Conservation (phyloP, 2,797 vertebrate species). For the Pangasius djambal region DNA sequence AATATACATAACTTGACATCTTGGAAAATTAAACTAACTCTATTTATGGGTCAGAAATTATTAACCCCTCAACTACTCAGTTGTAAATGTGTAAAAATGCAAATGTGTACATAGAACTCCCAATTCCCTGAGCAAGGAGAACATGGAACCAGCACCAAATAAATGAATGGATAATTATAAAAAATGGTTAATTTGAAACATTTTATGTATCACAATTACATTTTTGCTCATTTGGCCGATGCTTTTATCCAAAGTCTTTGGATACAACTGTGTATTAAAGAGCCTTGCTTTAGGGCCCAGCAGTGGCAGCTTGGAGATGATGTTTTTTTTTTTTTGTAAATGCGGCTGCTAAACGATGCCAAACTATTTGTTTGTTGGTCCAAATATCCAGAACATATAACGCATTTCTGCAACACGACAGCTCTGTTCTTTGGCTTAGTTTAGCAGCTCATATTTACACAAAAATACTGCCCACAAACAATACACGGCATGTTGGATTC, state of each 20-base stretch:
- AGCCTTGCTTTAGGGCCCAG: neutral
- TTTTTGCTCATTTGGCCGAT: neutral
- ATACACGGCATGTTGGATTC: neutral
- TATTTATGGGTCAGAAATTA: neutral
- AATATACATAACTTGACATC: neutral
- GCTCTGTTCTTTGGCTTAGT: neutral
- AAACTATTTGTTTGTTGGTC: neutral
- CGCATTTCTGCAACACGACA: neutral
- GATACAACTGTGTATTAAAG: neutral
- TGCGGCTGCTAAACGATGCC: neutral
- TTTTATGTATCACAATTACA: neutral
- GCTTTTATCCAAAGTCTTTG: neutral
- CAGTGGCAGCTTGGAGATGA: neutral
- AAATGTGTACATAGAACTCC: neutral
- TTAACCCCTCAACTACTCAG: neutral
- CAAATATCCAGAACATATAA: neutral
- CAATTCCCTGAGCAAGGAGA: neutral
- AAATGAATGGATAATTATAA: neutral
- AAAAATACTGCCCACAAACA: neutral
- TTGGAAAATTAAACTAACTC: neutral
- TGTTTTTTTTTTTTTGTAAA: neutral
- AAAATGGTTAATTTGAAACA: neutral
- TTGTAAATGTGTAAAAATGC: neutral
- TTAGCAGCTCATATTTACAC: neutral
- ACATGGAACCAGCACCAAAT: neutral